A percentile compares a stretch with the other conserved stretches of the same genome.
Conservation (phyloP, 1,140 invertebrate genomes). For the Rhagoletis zephyria region DNA sequence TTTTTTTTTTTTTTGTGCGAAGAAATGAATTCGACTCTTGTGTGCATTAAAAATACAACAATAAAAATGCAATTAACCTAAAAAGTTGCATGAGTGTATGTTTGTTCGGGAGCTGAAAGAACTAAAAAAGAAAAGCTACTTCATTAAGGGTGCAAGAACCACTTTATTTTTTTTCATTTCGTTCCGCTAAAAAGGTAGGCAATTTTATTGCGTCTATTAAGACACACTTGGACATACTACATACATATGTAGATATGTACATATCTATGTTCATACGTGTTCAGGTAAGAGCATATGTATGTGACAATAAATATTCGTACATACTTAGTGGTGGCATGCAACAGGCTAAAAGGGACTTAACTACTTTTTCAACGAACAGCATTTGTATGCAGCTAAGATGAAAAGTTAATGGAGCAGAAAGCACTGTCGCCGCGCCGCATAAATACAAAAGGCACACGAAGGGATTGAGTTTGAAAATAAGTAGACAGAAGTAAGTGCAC, state of each 20-base stretch:
- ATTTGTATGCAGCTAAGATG: slow-evolving; percentile 42
- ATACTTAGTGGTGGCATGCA: neutral
- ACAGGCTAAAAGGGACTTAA: slow-evolving; percentile 41
- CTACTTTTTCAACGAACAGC: neutral
- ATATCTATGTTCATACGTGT: neutral
- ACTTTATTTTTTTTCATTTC: too few relatives aligned
- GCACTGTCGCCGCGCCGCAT: slow-evolving; percentile 45
- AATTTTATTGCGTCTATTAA: neutral
- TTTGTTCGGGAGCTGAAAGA: neutral
- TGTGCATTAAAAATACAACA: too few relatives aligned
- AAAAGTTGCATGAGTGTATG: neutral
- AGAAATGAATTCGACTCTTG: too few relatives aligned
- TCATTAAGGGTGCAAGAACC: too few relatives aligned
- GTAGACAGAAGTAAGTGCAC: too few relatives aligned
- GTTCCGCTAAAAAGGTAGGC: neutral
- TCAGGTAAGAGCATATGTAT: neutral
- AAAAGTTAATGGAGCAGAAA: slow-evolving; percentile 55
- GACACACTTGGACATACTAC: neutral
- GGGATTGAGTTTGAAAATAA: too few relatives aligned
- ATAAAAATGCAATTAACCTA: slow-evolving; percentile 35
- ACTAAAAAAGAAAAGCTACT: neutral
- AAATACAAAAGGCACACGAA: slow-evolving; percentile 26
- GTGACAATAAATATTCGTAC: neutral
- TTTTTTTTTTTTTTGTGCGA: too few relatives aligned
- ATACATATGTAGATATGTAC: neutral